Percentiles rank a stretch among this genome's conserved stretches.
phyloP scores from a whole-genome alignment of 2,888 invertebrate species.

The Malthinus flaveolus region DNA sequence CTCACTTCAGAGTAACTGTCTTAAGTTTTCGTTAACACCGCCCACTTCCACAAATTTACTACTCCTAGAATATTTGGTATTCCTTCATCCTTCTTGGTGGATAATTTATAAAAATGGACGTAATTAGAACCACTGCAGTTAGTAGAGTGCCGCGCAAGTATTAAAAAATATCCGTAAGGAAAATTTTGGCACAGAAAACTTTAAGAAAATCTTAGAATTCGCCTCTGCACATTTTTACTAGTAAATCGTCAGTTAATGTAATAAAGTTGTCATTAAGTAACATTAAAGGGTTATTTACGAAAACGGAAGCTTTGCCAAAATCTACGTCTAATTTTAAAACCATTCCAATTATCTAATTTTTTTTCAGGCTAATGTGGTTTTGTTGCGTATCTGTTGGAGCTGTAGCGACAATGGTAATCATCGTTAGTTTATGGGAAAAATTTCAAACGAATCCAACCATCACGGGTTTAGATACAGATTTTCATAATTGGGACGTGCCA shows the following conservation, averaged over 20 bases:
- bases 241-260: conserved; percentile 12
- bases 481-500: conserved; percentile 78
- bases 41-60: no score
- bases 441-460: conserved; percentile 85
- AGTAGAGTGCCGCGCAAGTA: no score
- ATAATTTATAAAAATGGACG: no score
- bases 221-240: no score
- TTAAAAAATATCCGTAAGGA: no score
- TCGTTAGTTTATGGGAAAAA: conserved; percentile 78
- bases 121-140: no score
- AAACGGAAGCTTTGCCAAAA: conserved; percentile 14
- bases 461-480: conserved; percentile 78
- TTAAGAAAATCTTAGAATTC: no score
- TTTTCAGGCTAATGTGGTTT: conserved; percentile 77
- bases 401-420: conserved; percentile 73
- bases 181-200: no score
- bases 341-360: background rate
- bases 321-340: conserved; percentile 14
- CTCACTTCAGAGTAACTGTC: no score
- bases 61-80: no score
- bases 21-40: no score
- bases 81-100: no score
- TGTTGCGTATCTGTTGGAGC: conserved; percentile 70
- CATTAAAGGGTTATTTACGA: conserved; percentile 22
- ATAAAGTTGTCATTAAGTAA: conserved; percentile 26